Percentiles rank a stretch among this genome's conserved stretches.
Evolutionary conservation across 1,140 invertebrate genomes (phyloP).

Genomic region (Reticulitermes speratus): DNA sequence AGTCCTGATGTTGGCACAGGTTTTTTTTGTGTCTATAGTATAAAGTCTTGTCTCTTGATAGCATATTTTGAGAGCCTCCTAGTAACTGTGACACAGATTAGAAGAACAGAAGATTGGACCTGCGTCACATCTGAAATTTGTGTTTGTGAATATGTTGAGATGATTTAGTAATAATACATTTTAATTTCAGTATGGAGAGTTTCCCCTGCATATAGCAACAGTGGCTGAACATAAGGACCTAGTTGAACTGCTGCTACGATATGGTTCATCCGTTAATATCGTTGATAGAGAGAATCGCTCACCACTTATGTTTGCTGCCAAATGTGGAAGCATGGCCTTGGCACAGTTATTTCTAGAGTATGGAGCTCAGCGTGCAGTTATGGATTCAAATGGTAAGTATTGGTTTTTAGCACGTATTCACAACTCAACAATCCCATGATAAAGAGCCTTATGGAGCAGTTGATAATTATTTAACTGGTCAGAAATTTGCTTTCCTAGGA

Average conservation of each 20-base stretch:
- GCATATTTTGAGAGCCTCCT: too few relatives aligned
- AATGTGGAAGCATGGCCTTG: slow-evolving; percentile 39
- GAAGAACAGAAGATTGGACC: too few relatives aligned
- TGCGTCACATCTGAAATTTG: too few relatives aligned
- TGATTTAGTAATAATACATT: too few relatives aligned
- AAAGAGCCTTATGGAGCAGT: too few relatives aligned
- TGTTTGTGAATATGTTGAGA: background rate
- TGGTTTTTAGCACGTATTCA: background rate
- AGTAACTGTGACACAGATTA: too few relatives aligned
- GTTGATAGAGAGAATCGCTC: slow-evolving; percentile 34
- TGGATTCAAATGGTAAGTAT: slow-evolving; percentile 42
- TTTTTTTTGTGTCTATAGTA: too few relatives aligned
- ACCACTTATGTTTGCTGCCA: slow-evolving; percentile 36
- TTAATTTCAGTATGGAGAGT: slow-evolving; percentile 32
- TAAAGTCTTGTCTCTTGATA: too few relatives aligned
- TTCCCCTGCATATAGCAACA: slow-evolving; percentile 35
- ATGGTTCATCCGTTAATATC: slow-evolving; percentile 34
- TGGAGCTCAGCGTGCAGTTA: slow-evolving; percentile 40
- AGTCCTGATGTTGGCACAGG: too few relatives aligned
- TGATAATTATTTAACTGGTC: too few relatives aligned
- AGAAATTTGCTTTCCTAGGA: too few relatives aligned
- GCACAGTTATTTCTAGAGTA: slow-evolving; percentile 41
- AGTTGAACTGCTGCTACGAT: slow-evolving; percentile 35
- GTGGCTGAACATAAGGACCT: slow-evolving; percentile 32
- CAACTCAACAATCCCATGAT: too few relatives aligned